Evolutionary conservation across 2,797 vertebrate genomes (phyloP).

Genomic region (Phrynocephalus forsythii): DNA sequence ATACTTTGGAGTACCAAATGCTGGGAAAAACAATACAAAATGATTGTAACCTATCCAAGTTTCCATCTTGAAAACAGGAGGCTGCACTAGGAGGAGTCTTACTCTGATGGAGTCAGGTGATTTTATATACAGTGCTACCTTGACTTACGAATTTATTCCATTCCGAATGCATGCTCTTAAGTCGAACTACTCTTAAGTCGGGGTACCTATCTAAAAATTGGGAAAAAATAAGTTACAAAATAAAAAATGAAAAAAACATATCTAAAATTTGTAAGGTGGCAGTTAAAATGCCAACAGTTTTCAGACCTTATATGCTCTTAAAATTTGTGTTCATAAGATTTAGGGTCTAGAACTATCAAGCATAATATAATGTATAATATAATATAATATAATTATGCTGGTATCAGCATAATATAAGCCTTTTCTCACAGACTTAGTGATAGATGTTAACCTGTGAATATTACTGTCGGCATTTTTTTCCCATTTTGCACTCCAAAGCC

Average conservation of each 20-base stretch:
- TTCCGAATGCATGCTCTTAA: too few species aligned
- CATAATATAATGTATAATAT: too few species aligned
- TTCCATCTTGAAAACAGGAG: constrained; percentile 12
- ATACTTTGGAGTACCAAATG: neutral
- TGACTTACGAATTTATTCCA: too few species aligned
- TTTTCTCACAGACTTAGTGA: neutral
- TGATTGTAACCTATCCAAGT: neutral
- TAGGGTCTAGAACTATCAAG: neutral
- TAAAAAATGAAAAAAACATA: too few species aligned
- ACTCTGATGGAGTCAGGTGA: neutral
- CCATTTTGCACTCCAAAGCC: neutral
- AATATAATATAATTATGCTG: too few species aligned
- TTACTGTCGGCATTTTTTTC: neutral
- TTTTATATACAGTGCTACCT: too few species aligned
- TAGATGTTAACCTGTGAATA: neutral
- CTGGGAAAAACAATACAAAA: neutral
- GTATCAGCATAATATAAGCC: neutral
- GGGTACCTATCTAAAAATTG: too few species aligned
- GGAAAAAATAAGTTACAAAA: too few species aligned
- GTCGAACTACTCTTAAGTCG: too few species aligned
- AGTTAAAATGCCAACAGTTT: too few species aligned
- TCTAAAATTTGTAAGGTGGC: too few species aligned
- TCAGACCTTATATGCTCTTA: too few species aligned
- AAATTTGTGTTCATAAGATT: neutral
- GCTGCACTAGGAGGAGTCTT: neutral